phyloP scores from a whole-genome alignment of 2,888 invertebrate species.

The Zygothrica quintamaculata region DNA sequence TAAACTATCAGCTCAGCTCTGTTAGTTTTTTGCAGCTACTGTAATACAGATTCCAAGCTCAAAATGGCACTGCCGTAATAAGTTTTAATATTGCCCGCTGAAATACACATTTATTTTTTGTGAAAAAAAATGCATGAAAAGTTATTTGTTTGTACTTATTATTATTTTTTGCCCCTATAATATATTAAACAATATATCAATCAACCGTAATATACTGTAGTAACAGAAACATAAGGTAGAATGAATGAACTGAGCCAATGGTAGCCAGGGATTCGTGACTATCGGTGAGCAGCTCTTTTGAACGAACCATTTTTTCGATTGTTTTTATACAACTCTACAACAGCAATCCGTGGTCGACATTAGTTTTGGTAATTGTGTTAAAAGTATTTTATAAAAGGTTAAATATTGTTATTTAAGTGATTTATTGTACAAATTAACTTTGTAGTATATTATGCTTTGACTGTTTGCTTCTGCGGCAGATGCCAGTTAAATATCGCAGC shows the following conservation, averaged over 20 bases:
- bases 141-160: no score
- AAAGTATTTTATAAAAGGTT: conserved; percentile 27
- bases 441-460: background rate
- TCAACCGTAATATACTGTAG: no score
- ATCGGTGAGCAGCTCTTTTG: conserved; percentile 4
- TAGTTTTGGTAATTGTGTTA: conserved; percentile 49
- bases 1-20: background rate
- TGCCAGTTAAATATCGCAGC: background rate
- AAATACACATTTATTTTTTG: no score
- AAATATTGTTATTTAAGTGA: background rate
- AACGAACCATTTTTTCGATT: conserved; percentile 15
- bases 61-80: no score
- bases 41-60: no score
- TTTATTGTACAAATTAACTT: background rate
- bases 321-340: conserved; percentile 28
- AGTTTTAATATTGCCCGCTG: no score
- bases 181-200: no score
- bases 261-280: background rate
- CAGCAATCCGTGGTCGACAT: conserved; percentile 44
- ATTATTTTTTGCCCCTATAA: no score
- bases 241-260: conserved; percentile 1
- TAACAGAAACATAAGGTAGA: conserved; percentile 11
- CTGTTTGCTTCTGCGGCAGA: background rate
- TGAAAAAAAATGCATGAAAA: no score
- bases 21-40: no score